Conservation (phyloP, 2,888 invertebrate genomes). For the Plemyria rubiginata region DNA sequence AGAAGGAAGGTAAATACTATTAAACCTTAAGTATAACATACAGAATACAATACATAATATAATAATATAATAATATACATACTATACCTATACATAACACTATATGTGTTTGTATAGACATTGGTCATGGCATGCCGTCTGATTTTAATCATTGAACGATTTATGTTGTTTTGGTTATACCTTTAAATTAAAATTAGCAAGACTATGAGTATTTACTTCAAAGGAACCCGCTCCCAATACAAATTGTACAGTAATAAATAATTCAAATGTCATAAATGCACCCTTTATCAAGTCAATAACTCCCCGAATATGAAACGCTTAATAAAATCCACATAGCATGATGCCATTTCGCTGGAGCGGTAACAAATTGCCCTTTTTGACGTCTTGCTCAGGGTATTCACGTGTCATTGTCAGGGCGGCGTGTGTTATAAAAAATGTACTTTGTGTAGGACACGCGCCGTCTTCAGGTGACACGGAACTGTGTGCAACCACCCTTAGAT, state of each 20-base stretch:
- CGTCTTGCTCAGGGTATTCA: conserved; percentile 73
- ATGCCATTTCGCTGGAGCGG: conserved; percentile 60
- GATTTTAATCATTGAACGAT: conserved; percentile 12
- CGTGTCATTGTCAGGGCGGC: conserved; percentile 62
- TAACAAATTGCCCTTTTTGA: conserved; percentile 81
- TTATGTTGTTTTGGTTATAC: conserved; percentile 5
- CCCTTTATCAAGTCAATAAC: conserved; percentile 55
- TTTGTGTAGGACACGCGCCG: conserved; percentile 64
- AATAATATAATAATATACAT: too few species aligned
- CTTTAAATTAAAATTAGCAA: neutral
- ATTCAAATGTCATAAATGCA: conserved; percentile 52
- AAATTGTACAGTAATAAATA: conserved; percentile 43
- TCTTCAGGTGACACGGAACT: conserved; percentile 62
- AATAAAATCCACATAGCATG: conserved; percentile 74
- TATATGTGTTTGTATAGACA: neutral
- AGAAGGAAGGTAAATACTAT: too few species aligned
- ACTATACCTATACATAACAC: too few species aligned
- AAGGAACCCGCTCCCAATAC: conserved; percentile 19
- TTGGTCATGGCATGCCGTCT: neutral
- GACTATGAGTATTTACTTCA: conserved; percentile 2
- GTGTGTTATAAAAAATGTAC: conserved; percentile 58
- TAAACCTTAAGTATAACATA: too few species aligned
- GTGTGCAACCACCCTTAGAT: conserved; percentile 47
- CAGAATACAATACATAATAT: too few species aligned
- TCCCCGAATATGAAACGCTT: conserved; percentile 77